These are phyloP conservation scores for Neopelma chrysocephalum DNA, from an alignment of 2,797 vertebrate genomes.

Conservation along the genomic window DNA sequence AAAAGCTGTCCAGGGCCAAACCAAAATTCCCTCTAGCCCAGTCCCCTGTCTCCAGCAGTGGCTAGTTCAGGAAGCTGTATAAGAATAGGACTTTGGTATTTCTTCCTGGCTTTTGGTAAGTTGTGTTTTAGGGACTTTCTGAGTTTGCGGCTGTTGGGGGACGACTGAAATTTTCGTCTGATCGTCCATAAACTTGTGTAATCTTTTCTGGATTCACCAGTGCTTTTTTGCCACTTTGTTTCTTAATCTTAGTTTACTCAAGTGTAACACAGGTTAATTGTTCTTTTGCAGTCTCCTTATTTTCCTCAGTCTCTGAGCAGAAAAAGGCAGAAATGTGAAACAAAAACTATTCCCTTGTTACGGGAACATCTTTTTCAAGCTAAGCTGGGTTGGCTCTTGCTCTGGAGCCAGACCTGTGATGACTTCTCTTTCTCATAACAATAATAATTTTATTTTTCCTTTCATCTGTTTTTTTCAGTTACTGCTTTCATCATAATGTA, in stretches of 20 bases:
- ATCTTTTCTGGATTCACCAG: not conserved
- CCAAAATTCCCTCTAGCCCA: constrained; percentile 59
- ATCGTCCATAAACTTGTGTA: not conserved
- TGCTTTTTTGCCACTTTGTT: not conserved
- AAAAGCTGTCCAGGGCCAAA: constrained; percentile 30
- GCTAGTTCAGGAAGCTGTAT: not conserved
- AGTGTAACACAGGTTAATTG: constrained; percentile 47
- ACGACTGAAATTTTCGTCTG: not conserved
- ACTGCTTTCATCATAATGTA: not conserved
- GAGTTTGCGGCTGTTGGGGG: not conserved
- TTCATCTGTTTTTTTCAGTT: not conserved
- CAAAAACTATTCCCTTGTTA: not conserved
- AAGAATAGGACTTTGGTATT: constrained; percentile 33
- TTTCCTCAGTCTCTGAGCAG: not conserved
- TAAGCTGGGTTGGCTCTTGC: not conserved
- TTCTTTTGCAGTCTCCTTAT: not conserved
- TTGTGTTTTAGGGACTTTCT: constrained; percentile 52
- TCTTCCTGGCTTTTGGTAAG: constrained; percentile 1
- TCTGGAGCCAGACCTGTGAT: constrained; percentile 11
- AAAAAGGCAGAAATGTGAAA: constrained; percentile 18
- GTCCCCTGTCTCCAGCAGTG: constrained; percentile 26
- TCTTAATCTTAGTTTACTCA: constrained; percentile 37
- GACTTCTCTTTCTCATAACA: not conserved
- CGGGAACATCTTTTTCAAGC: not conserved
- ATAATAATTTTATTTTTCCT: constrained; percentile 25